A percentile compares a stretch with the other conserved stretches of the same genome.
These are phyloP conservation scores for Tachypleus tridentatus DNA, from an alignment of 1,140 invertebrate genomes.

Conservation along the genomic window DNA sequence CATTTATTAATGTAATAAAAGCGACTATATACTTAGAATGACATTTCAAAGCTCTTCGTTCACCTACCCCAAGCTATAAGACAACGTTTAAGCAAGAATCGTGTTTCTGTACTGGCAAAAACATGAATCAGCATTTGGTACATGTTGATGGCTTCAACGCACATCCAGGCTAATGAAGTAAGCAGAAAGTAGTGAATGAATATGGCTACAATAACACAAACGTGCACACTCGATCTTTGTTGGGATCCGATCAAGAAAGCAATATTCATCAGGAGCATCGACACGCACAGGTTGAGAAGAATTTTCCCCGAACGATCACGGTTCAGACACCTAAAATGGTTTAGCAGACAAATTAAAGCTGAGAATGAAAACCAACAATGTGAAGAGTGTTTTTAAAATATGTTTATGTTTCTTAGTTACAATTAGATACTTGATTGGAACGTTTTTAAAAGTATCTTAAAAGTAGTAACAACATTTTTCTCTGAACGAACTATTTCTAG, in stretches of 20 bases:
- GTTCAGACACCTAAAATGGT: conserved; percentile 33
- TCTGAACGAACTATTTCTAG: too few relatives aligned
- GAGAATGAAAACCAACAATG: too few relatives aligned
- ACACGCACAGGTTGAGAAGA: conserved; percentile 39
- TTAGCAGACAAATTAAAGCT: too few relatives aligned
- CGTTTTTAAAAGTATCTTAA: too few relatives aligned
- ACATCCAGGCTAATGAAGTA: conserved; percentile 41
- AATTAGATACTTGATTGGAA: too few relatives aligned
- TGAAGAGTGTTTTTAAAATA: too few relatives aligned
- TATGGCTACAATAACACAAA: conserved; percentile 26
- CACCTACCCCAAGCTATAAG: conserved; percentile 35
- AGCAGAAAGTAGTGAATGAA: conserved; percentile 39
- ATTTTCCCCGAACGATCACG: conserved; percentile 41
- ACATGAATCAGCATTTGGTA: conserved; percentile 42
- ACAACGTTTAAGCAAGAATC: conserved; percentile 39
- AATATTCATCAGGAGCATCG: conserved; percentile 38
- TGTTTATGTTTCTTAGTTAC: too few relatives aligned
- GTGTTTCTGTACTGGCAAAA: conserved; percentile 36
- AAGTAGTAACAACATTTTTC: too few relatives aligned
- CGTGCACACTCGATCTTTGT: too few relatives aligned
- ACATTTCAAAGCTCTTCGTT: conserved; percentile 28
- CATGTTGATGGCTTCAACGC: conserved; percentile 41
- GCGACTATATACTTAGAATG: conserved; percentile 2
- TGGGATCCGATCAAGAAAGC: conserved; percentile 33
- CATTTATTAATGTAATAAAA: too few relatives aligned